Base-by-base conservation (phyloP, 2,113 vertebrate species). In the Puffinus mauretanicus region DNA sequence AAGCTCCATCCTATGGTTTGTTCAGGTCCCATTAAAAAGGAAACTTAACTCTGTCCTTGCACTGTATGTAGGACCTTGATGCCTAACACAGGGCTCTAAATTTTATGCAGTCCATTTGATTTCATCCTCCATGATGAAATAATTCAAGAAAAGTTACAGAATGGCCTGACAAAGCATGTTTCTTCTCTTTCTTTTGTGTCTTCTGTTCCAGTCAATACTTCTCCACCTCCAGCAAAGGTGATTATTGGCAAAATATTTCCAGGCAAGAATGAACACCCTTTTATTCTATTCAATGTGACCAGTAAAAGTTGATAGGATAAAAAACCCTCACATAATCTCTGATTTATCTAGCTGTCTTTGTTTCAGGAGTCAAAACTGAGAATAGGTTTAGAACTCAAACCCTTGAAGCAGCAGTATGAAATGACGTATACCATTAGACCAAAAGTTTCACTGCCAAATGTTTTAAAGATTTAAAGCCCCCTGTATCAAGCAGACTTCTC, bases 311-410 rank as follows among this genome's bases (percentile, higher is more conserved):
- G 15, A 29, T 66, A 36, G 20, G n/a, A 46, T 81, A 57, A 89
- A 49, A 75, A 42, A 29, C 0, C 0, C 6, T 9, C 5, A 17
- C 2, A 3, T n/a, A 3, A 85, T 25, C 32, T 82, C 32, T 76
- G 20, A 65, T 93, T 69, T 55, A 85, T 86, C 36, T 61, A n/a
- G 36, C 46, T 86, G 46, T 58, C 69, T 91, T 70, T 80, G 30
- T 82, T 76, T 82, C 38, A 57, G 27, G 27, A 76, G 19, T 36
- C 32, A 70, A 86, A 82, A 78, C 13, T 34, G 25, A 92, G 55
- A 77, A 22, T 12, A 78, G 6, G 12, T 64, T 64, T 71, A 76
- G 46, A 67, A 71, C 34, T 67, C 30, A 49, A 46, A 71, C 40
- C 29, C 57, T 86, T 13, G 5, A 77, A 69, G 30, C 5, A 44